Percentiles rank a stretch among this genome's conserved stretches.
Evolutionary conservation across 2,113 vertebrate species (phyloP).

Genomic region (Odocoileus virginianus): DNA sequence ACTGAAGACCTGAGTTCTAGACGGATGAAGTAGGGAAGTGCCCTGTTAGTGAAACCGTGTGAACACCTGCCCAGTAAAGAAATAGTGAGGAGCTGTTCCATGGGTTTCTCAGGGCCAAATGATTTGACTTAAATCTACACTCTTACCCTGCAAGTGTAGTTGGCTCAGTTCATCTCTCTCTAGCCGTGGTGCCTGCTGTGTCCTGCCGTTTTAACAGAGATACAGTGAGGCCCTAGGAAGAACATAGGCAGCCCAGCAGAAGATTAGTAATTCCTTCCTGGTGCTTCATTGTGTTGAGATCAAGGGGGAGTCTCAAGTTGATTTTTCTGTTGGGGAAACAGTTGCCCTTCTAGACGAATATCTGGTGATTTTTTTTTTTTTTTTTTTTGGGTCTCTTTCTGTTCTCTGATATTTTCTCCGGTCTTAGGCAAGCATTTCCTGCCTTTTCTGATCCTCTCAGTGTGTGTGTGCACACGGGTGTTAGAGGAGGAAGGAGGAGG

Average conservation of each 20-base stretch:
- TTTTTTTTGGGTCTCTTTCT: neutral
- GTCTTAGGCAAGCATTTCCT: neutral
- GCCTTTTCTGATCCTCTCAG: neutral
- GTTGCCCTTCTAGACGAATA: neutral
- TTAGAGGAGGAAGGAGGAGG: neutral
- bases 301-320: neutral
- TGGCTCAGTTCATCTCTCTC: neutral
- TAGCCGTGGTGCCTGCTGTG: neutral
- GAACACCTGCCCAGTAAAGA: neutral
- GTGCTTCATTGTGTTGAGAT: neutral
- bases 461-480: neutral
- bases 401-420: neutral
- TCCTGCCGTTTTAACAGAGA: neutral
- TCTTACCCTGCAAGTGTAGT: neutral
- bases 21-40: neutral
- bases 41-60: neutral
- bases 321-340: neutral
- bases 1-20: neutral
- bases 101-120: neutral
- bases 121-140: neutral
- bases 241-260: neutral
- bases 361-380: neutral
- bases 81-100: neutral
- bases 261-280: neutral
- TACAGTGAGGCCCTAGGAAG: neutral